A percentile compares a stretch with the other conserved stretches of the same genome.
Evolutionary conservation across 1,140 invertebrate genomes (phyloP).

Genomic region (Teleogryllus occipitalis): DNA sequence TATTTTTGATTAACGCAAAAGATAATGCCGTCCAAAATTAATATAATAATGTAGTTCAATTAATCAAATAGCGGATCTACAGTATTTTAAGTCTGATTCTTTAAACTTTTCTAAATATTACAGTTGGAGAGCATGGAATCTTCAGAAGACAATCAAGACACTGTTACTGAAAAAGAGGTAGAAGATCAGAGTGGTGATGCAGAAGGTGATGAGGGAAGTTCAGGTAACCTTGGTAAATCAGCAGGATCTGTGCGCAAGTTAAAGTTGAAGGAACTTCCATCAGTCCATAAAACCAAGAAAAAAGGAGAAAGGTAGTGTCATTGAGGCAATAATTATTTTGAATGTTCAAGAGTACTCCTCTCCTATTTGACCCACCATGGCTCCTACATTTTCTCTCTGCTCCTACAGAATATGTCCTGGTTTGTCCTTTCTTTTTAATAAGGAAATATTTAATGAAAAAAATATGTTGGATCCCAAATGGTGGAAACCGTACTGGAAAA

Average conservation of each 20-base stretch:
- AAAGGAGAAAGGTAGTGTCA: constrained; percentile 15
- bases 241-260: constrained; percentile 6
- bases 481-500: not conserved
- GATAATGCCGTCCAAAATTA: too few relatives aligned
- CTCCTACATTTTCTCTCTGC: not conserved
- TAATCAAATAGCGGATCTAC: too few relatives aligned
- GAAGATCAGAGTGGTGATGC: not conserved
- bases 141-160: not conserved
- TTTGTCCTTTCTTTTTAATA: not conserved
- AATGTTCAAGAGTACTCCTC: not conserved
- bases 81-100: too few relatives aligned
- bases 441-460: not conserved
- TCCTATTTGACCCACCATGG: not conserved
- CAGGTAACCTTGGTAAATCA: not conserved
- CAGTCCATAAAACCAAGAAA: constrained; percentile 16
- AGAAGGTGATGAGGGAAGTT: constrained; percentile 10
- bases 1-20: too few relatives aligned
- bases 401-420: not conserved
- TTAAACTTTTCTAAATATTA: not conserved
- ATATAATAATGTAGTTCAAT: too few relatives aligned
- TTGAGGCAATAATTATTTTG: not conserved
- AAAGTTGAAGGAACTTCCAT: constrained; percentile 19
- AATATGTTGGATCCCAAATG: not conserved
- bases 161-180: constrained; percentile 5
- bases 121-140: not conserved